These are phyloP conservation scores for Lycaena phlaeas DNA, from an alignment of 2,888 invertebrate genomes.

Conservation along the genomic window DNA sequence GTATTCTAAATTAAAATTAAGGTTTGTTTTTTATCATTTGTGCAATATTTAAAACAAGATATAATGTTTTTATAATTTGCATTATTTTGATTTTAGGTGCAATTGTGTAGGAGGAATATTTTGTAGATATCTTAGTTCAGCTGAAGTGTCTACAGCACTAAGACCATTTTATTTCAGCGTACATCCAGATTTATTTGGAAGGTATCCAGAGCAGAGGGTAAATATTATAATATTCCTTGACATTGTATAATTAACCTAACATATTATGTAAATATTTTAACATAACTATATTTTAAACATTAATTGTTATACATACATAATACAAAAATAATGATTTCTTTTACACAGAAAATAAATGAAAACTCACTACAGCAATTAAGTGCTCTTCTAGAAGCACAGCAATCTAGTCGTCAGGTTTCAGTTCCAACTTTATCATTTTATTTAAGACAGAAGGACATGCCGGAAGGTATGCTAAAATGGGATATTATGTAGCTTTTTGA, in stretches of 20 bases:
- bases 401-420: conserved; percentile 73
- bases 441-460: conserved; percentile 77
- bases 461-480: conserved; percentile 62
- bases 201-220: conserved; percentile 91
- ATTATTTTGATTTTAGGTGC: conserved; percentile 25
- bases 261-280: neutral
- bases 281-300: no score
- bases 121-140: conserved; percentile 75
- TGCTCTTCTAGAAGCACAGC: conserved; percentile 85
- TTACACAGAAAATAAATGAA: conserved; percentile 86
- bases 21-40: no score
- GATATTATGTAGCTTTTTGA: neutral
- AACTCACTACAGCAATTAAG: conserved; percentile 91
- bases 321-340: conserved; percentile 9
- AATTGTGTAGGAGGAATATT: conserved; percentile 33
- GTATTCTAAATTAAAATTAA: no score
- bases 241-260: neutral
- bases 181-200: conserved; percentile 95
- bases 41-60: no score
- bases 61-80: neutral
- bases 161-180: conserved; percentile 96
- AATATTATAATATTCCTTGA: conserved; percentile 13
- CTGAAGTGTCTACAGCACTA: conserved; percentile 91
- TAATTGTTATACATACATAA: no score
- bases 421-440: conserved; percentile 84